A percentile compares a stretch with the other conserved stretches of the same genome.
These are phyloP conservation scores for Himalopsyche anomala DNA, from an alignment of 2,888 invertebrate genomes.

Conservation along the genomic window DNA sequence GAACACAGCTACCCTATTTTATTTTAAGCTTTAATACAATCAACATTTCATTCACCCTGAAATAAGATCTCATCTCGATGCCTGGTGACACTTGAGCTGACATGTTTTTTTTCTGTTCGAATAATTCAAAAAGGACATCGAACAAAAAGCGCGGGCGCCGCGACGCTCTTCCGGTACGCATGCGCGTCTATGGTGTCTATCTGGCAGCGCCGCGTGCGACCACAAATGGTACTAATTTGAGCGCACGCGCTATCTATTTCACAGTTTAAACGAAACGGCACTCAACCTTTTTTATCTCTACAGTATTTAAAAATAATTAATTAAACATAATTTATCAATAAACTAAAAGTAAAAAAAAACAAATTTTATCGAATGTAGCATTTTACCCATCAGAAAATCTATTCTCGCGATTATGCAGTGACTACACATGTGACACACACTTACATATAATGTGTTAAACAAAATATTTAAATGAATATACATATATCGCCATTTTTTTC, in stretches of 20 bases:
- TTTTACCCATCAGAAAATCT: too few species aligned
- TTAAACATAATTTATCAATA: too few species aligned
- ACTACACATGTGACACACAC: too few species aligned
- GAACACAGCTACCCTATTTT: constrained; percentile 23
- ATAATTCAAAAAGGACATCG: constrained; percentile 28
- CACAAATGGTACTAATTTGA: constrained; percentile 47
- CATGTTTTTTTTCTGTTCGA: constrained; percentile 28
- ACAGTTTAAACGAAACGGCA: neutral
- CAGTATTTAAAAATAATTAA: neutral
- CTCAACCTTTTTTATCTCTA: neutral
- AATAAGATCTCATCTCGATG: constrained; percentile 36
- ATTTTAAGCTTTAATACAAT: constrained; percentile 14
- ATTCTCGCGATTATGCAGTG: too few species aligned
- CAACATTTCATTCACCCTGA: constrained; percentile 40
- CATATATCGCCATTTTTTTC: too few species aligned
- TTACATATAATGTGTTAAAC: too few species aligned
- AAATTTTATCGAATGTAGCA: too few species aligned
- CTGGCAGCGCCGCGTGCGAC: constrained; percentile 44
- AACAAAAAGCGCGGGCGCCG: constrained; percentile 43
- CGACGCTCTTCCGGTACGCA: constrained; percentile 47
- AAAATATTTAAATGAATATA: too few species aligned
- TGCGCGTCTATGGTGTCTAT: constrained; percentile 29
- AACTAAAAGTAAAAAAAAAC: too few species aligned
- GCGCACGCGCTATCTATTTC: constrained; percentile 41
- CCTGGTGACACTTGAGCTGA: constrained; percentile 38